Evolutionary conservation across 2,113 vertebrate genomes (phyloP).

Genomic region (Romanogobio albipinnatus): DNA sequence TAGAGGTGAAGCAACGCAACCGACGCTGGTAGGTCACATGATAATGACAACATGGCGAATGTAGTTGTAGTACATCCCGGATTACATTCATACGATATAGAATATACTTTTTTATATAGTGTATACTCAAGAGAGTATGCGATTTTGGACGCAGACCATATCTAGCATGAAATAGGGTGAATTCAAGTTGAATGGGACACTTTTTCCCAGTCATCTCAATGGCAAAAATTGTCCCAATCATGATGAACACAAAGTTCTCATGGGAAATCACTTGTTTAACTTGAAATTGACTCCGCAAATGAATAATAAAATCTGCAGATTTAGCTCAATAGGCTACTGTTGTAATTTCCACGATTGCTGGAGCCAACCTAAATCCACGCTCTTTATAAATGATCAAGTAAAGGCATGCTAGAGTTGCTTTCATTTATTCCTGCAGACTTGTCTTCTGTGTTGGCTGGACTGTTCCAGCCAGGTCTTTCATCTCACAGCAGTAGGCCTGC

Average conservation of each 20-base stretch:
- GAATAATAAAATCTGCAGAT: not conserved
- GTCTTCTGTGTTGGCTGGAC: slow-evolving; percentile 17
- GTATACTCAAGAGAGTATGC: too few species aligned
- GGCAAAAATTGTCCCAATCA: too few species aligned
- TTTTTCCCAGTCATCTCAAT: too few species aligned
- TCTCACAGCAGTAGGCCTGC: not conserved
- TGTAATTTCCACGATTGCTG: not conserved
- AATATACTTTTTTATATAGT: too few species aligned
- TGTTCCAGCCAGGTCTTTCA: not conserved
- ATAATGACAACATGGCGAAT: too few species aligned
- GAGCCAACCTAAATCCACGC: not conserved
- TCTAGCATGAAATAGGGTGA: too few species aligned
- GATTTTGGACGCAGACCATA: too few species aligned
- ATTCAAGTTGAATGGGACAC: too few species aligned
- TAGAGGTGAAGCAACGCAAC: too few species aligned
- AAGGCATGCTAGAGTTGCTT: not conserved
- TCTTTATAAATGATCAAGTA: not conserved
- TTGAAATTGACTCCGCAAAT: not conserved
- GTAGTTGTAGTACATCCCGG: too few species aligned
- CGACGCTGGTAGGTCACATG: too few species aligned
- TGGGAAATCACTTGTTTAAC: not conserved
- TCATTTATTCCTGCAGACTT: not conserved
- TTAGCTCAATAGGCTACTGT: not conserved
- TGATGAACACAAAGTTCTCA: not conserved
- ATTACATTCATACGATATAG: too few species aligned